Conservation (phyloP, 2,888 invertebrate species). For the Odontocerum albicorne region DNA sequence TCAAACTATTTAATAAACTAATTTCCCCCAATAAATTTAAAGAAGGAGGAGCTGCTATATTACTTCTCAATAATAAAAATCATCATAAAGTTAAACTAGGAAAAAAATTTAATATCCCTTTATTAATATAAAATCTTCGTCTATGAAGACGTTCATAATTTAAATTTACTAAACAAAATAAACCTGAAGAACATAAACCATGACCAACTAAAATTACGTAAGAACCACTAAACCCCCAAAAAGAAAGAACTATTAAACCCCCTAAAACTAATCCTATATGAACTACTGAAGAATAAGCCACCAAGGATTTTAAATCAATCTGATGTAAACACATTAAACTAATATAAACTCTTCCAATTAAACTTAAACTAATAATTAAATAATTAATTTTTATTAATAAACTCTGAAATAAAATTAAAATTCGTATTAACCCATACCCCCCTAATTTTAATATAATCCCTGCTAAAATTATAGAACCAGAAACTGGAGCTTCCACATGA, state of each 20-base stretch:
- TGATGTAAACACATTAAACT: conserved; percentile 69
- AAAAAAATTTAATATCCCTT: conserved; percentile 62
- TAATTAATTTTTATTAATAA: conserved; percentile 54
- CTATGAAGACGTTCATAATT: conserved; percentile 62
- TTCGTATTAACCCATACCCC: conserved; percentile 66
- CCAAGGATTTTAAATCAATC: conserved; percentile 69
- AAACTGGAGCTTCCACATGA: conserved; percentile 74
- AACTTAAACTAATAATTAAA: conserved; percentile 57
- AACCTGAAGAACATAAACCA: conserved; percentile 66
- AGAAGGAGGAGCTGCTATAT: conserved; percentile 68
- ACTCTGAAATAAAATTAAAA: conserved; percentile 52
- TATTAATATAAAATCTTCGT: conserved; percentile 65
- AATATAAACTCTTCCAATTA: conserved; percentile 61
- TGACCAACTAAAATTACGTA: conserved; percentile 65
- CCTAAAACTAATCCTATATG: conserved; percentile 68
- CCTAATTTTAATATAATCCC: conserved; percentile 73
- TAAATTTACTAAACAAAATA: conserved; percentile 68
- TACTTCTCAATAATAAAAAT: conserved; percentile 64
- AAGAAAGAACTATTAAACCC: conserved; percentile 58
- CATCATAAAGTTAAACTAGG: conserved; percentile 62
- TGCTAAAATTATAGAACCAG: conserved; percentile 74
- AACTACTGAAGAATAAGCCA: conserved; percentile 74
- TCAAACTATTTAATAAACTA: conserved; percentile 62
- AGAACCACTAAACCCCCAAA: conserved; percentile 56
- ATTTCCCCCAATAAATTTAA: conserved; percentile 70